Evolutionary conservation across 2,113 vertebrate species (phyloP).

Genomic region (Apeltes quadracus): DNA sequence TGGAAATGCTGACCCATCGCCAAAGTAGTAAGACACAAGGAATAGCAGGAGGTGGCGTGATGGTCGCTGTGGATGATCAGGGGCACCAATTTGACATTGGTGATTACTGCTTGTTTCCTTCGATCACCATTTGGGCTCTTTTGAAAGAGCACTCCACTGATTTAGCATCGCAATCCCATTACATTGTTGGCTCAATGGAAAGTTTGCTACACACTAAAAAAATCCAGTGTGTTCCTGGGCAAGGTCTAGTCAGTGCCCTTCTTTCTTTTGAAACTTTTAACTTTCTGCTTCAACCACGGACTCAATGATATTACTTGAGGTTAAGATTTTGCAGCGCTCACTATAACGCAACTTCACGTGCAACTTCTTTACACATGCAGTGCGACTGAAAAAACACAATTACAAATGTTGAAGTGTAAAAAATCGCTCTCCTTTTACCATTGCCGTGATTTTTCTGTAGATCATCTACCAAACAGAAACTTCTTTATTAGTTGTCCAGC

Average conservation of each 20-base stretch:
- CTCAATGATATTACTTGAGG: neutral
- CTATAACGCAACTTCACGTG: neutral
- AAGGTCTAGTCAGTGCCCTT: neutral
- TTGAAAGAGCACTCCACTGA: neutral
- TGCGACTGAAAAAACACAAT: neutral
- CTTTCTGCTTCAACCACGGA: neutral
- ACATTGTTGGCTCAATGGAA: neutral
- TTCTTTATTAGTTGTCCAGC: neutral
- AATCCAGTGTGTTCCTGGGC: neutral
- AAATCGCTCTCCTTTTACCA: neutral
- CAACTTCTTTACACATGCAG: neutral
- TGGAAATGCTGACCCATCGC: neutral
- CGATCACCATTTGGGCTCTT: neutral
- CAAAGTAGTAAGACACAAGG: neutral
- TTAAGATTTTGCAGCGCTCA: neutral
- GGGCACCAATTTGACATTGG: too few relatives aligned
- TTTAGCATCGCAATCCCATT: neutral
- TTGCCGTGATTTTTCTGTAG: neutral
- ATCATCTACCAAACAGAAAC: constrained; percentile 1
- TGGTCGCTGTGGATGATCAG: too few relatives aligned
- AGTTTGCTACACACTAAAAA: neutral
- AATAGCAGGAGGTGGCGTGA: neutral
- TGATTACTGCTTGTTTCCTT: neutral
- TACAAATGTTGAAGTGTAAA: neutral
- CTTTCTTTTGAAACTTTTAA: neutral